A percentile compares a stretch with the other conserved stretches of the same genome.
Conservation (phyloP, 2,113 vertebrate species). For the Sphaerodactylus townsendi region DNA sequence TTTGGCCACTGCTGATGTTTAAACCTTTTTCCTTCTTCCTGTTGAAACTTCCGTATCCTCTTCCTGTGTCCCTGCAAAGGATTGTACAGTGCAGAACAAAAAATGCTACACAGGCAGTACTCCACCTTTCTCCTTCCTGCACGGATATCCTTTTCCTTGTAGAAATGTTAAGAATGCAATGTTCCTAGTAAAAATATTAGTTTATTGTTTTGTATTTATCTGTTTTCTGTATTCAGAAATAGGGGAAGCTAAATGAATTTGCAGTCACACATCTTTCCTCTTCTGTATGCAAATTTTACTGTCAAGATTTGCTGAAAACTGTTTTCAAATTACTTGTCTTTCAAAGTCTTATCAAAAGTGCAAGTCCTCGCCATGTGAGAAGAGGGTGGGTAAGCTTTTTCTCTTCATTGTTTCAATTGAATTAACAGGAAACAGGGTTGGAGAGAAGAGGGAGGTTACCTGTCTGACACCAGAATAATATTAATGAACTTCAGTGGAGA, state of each 20-base stretch:
- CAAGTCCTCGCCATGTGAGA: constrained; percentile 77
- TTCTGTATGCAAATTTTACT: constrained; percentile 57
- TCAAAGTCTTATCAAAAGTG: constrained; percentile 77
- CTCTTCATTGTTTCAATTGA: constrained; percentile 75
- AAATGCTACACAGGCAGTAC: constrained; percentile 73
- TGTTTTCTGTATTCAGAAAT: constrained; percentile 57
- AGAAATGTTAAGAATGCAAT: constrained; percentile 74
- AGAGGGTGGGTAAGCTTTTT: constrained; percentile 73
- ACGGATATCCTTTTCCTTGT: constrained; percentile 85
- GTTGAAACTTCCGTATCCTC: constrained; percentile 82
- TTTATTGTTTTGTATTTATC: constrained; percentile 69
- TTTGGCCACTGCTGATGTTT: constrained; percentile 81
- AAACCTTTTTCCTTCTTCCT: constrained; percentile 83
- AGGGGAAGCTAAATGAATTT: constrained; percentile 39
- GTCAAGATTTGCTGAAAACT: constrained; percentile 65
- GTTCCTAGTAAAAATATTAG: constrained; percentile 72
- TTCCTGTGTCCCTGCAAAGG: constrained; percentile 82
- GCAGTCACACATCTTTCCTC: constrained; percentile 28
- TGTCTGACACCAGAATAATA: constrained; percentile 71
- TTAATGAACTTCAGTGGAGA: constrained; percentile 57
- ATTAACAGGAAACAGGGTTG: constrained; percentile 71
- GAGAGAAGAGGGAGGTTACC: constrained; percentile 62
- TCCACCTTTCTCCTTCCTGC: constrained; percentile 88
- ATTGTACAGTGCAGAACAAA: constrained; percentile 78
- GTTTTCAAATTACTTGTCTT: constrained; percentile 66